A percentile compares a stretch with the other conserved stretches of the same genome.
Conservation (phyloP, 2,113 vertebrate species). For the Eonycteris spelaea region DNA sequence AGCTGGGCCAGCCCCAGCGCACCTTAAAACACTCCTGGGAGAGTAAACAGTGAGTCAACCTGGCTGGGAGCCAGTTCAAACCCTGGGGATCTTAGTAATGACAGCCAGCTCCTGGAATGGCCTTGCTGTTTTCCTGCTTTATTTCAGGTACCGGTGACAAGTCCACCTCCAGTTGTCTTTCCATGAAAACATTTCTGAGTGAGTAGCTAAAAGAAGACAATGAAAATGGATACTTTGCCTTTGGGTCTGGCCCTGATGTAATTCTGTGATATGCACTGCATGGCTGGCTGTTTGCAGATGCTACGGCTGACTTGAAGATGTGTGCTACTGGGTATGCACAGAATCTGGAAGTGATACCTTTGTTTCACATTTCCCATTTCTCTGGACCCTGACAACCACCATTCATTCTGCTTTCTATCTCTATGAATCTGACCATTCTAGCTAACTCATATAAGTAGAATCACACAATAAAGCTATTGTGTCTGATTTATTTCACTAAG, state of each 20-base stretch:
- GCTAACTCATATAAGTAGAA: not conserved
- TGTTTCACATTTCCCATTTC: not conserved
- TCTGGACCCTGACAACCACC: not conserved
- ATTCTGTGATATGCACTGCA: not conserved
- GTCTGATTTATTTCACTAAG: not conserved
- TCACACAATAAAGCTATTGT: not conserved
- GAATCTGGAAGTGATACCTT: not conserved
- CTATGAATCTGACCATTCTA: not conserved
- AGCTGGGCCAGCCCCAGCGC: not conserved
- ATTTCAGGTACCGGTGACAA: not conserved
- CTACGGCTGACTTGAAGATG: not conserved
- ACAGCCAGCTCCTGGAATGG: not conserved
- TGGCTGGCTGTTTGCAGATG: not conserved
- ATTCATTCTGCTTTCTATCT: not conserved
- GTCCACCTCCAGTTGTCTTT: not conserved
- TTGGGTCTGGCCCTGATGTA: not conserved
- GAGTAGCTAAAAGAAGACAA: not conserved
- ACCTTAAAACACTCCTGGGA: not conserved
- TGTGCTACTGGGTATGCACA: not conserved
- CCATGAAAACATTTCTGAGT: not conserved
- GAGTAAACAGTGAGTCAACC: not conserved
- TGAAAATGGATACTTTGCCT: not conserved
- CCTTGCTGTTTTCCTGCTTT: not conserved
- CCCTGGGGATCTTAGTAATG: not conserved
- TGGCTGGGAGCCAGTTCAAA: not conserved